A percentile compares a stretch with the other conserved stretches of the same genome.
phyloP scores from a whole-genome alignment of 1,140 invertebrate genomes.

The Metaphire vulgaris region DNA sequence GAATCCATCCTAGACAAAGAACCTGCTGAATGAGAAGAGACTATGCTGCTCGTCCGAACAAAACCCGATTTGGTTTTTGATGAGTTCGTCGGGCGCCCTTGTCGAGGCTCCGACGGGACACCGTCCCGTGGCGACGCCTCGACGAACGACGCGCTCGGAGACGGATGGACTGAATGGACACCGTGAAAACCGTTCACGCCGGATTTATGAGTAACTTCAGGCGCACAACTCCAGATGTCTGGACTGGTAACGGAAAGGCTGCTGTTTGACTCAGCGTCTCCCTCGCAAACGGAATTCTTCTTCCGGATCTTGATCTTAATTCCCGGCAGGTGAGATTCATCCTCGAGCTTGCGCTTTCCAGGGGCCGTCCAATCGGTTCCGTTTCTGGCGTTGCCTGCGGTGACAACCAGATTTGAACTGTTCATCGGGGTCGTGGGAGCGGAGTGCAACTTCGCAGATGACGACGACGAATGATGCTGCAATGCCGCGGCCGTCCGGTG shows the following conservation, averaged over 20 bases:
- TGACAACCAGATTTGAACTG: slow-evolving; percentile 10
- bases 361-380: neutral
- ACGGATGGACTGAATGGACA: too few species aligned
- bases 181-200: too few species aligned
- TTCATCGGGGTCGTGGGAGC: slow-evolving; percentile 16
- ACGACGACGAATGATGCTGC: neutral
- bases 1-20: neutral
- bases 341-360: neutral
- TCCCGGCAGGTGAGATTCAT: neutral
- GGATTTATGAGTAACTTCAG: neutral
- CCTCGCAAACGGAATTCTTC: neutral
- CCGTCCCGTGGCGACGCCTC: neutral
- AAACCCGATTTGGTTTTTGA: neutral
- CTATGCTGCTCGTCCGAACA: neutral
- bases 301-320: neutral
- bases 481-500: neutral
- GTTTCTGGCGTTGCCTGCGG: neutral
- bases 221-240: neutral
- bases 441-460: slow-evolving; percentile 20
- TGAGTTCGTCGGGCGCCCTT: neutral
- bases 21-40: neutral
- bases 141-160: neutral
- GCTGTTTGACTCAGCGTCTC: neutral
- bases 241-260: neutral
- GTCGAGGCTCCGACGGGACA: neutral